A percentile compares a stretch with the other conserved stretches of the same genome.
Conservation (phyloP, 1,140 invertebrate genomes). For the Tetramorium parvispinum region DNA sequence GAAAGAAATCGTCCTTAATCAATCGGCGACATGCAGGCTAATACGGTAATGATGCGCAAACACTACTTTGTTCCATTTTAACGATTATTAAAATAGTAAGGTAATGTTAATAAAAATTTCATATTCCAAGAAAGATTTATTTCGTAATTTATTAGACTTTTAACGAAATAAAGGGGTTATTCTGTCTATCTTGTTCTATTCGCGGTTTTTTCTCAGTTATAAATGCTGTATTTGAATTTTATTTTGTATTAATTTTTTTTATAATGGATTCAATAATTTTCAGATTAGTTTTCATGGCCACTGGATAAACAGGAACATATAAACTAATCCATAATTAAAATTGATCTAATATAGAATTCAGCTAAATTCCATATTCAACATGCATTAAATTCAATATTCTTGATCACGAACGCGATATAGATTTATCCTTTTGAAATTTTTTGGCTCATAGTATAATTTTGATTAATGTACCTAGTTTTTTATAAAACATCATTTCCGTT, state of each 20-base stretch:
- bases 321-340: conserved; percentile 52
- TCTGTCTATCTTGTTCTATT: not conserved
- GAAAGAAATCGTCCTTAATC: conserved; percentile 63
- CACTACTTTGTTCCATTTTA: conserved; percentile 34
- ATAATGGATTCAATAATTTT: conserved; percentile 55
- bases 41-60: conserved; percentile 57
- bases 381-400: not conserved
- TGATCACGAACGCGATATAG: not conserved
- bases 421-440: not conserved
- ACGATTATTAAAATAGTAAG: conserved; percentile 17
- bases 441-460: conserved; percentile 18
- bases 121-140: conserved; percentile 11
- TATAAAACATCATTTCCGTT: conserved; percentile 22
- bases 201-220: not conserved
- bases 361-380: not conserved
- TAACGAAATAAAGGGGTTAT: not conserved
- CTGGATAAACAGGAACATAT: conserved; percentile 47
- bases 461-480: conserved; percentile 67
- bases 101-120: not conserved
- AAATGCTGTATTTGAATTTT: not conserved
- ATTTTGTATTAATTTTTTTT: not conserved
- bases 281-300: conserved; percentile 53
- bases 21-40: conserved; percentile 29
- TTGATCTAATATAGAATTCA: conserved; percentile 5
- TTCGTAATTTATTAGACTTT: not conserved